Evolutionary conservation across 2,797 vertebrate genomes (phyloP).

Genomic region (Parauchenoglanis punctatus): DNA sequence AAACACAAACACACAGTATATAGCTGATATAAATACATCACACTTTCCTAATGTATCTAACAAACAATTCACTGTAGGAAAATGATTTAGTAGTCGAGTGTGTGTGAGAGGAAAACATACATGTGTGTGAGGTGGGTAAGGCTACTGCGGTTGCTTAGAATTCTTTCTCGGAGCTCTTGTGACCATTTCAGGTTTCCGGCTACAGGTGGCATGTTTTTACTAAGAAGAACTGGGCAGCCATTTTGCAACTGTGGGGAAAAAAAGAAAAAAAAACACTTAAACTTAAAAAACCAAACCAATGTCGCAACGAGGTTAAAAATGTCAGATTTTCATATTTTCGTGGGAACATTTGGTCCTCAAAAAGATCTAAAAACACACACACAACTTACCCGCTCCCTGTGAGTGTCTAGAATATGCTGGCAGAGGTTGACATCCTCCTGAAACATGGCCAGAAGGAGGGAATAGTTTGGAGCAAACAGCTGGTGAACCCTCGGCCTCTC

Average conservation of each 20-base stretch:
- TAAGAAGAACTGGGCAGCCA: slow-evolving; percentile 64
- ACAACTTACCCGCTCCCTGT: slow-evolving; percentile 71
- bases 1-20: slow-evolving; percentile 1
- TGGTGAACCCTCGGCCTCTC: slow-evolving; percentile 73
- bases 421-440: slow-evolving; percentile 75
- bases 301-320: neutral
- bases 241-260: slow-evolving; percentile 67
- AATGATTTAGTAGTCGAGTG: neutral
- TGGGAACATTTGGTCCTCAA: neutral
- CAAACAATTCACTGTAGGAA: neutral
- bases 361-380: slow-evolving; percentile 2
- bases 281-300: neutral
- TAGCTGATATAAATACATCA: neutral
- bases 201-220: slow-evolving; percentile 77
- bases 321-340: neutral
- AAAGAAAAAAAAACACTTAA: neutral
- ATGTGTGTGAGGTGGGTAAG: slow-evolving; percentile 70
- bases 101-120: slow-evolving; percentile 61
- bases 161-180: slow-evolving; percentile 72
- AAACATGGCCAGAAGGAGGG: slow-evolving; percentile 73
- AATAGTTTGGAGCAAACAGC: slow-evolving; percentile 75
- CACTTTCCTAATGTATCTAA: neutral
- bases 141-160: slow-evolving; percentile 71
- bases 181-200: slow-evolving; percentile 81
- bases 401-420: slow-evolving; percentile 73